phyloP scores from a whole-genome alignment of 2,888 invertebrate genomes.

The Oxyteleia sp. region DNA sequence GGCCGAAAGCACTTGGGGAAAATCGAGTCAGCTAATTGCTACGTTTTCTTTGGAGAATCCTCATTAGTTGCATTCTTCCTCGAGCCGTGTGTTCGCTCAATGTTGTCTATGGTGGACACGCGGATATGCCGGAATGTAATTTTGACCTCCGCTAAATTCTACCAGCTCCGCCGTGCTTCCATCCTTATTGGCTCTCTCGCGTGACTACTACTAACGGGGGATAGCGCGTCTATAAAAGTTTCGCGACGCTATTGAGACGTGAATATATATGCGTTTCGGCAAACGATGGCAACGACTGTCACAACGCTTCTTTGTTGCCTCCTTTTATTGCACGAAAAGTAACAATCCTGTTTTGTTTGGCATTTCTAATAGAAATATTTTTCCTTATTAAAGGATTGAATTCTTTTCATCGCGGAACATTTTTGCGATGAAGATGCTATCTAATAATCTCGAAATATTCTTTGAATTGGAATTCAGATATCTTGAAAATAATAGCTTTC shows the following conservation, averaged over 20 bases:
- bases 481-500: conserved; percentile 26
- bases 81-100: conserved; percentile 63
- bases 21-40: conserved; percentile 80
- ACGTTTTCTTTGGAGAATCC: conserved; percentile 77
- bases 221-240: conserved; percentile 85
- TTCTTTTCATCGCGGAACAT: conserved; percentile 38
- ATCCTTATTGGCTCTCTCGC: conserved; percentile 82
- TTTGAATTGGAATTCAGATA: conserved; percentile 16
- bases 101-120: conserved; percentile 76
- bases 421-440: conserved; percentile 28
- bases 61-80: conserved; percentile 80
- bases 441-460: conserved; percentile 60
- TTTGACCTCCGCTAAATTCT: conserved; percentile 84
- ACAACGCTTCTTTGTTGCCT: conserved; percentile 59
- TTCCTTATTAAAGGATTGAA: conserved; percentile 43
- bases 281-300: conserved; percentile 59
- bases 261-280: conserved; percentile 63
- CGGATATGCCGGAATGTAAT: conserved; percentile 86
- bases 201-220: conserved; percentile 77
- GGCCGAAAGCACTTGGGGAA: conserved; percentile 61
- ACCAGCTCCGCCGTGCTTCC: conserved; percentile 72
- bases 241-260: conserved; percentile 81
- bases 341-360: conserved; percentile 59
- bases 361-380: conserved; percentile 65
- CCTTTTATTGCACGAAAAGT: conserved; percentile 52